These are phyloP conservation scores for Eupelmus urozonus DNA, from an alignment of 2,888 invertebrate genomes.

Conservation along the genomic window DNA sequence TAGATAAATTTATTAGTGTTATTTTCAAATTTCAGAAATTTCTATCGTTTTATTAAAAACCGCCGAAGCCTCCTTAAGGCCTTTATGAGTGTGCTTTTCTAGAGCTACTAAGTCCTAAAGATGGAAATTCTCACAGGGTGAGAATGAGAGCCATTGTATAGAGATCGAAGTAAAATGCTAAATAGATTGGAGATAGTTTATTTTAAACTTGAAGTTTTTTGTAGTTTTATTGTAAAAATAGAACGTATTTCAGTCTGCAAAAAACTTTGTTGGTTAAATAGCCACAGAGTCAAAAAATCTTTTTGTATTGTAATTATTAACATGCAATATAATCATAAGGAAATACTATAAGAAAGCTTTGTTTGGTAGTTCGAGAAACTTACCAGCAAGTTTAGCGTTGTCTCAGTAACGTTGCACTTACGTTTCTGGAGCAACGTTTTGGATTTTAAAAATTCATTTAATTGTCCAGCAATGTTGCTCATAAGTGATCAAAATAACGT, in stretches of 20 bases:
- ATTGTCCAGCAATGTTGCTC: no score
- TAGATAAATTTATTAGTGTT: no score
- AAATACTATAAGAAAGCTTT: constrained; percentile 24
- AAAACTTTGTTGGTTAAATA: constrained; percentile 9
- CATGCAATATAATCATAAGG: constrained; percentile 17
- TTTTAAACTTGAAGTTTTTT: constrained; percentile 51
- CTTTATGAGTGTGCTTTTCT: constrained; percentile 44
- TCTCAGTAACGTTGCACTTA: no score
- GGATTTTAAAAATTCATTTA: no score
- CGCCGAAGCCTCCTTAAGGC: no score
- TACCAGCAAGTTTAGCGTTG: no score
- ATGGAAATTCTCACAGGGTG: constrained; percentile 36
- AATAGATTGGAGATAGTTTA: constrained; percentile 54
- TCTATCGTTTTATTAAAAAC: no score
- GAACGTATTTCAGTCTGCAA: background rate
- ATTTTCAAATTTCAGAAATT: no score
- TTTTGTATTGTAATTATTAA: constrained; percentile 20
- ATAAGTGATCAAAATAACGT: no score
- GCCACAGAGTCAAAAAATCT: background rate
- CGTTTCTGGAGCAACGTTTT: no score
- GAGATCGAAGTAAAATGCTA: constrained; percentile 50
- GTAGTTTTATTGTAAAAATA: constrained; percentile 28
- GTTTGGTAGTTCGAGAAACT: no score
- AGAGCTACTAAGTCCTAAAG: constrained; percentile 29
- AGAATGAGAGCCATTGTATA: constrained; percentile 11